Evolutionary conservation across 1,140 invertebrate genomes (phyloP).

Genomic region (Neotoxoptera formosana): DNA sequence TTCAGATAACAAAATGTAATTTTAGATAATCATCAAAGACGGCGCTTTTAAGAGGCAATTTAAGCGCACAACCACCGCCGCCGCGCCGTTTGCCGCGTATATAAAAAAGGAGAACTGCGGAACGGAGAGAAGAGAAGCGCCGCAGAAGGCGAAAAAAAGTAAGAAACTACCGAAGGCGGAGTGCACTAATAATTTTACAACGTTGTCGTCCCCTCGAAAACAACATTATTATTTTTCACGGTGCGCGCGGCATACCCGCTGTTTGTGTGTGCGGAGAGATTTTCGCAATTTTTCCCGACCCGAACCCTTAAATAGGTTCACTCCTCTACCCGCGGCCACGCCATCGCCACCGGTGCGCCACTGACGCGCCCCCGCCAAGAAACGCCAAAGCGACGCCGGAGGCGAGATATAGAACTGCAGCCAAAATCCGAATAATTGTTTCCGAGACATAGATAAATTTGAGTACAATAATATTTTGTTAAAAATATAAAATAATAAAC

Average conservation of each 20-base stretch:
- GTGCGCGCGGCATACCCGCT: not conserved
- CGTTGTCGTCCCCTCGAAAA: not conserved
- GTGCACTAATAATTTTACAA: constrained; percentile 33
- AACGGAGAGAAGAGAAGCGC: not conserved
- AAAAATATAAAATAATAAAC: not conserved
- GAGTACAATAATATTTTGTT: not conserved
- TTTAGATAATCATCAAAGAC: constrained; percentile 58
- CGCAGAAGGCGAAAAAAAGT: not conserved
- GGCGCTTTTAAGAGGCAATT: constrained; percentile 56
- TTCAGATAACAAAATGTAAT: constrained; percentile 57
- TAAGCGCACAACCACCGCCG: constrained; percentile 22
- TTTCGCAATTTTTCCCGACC: not conserved
- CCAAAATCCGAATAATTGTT: not conserved
- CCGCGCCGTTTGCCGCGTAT: not conserved
- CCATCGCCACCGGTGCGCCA: not conserved
- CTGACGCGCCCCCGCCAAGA: not conserved
- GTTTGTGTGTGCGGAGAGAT: not conserved
- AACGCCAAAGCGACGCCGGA: not conserved
- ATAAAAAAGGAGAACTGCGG: not conserved
- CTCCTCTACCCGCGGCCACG: too few species aligned
- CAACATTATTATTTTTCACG: not conserved
- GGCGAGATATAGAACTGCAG: not conserved
- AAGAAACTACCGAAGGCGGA: not conserved
- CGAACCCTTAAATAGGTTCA: not conserved
- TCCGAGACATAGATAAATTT: not conserved